Evolutionary conservation across 2,888 invertebrate genomes (phyloP).

Genomic region (Muschampia plurimacula): DNA sequence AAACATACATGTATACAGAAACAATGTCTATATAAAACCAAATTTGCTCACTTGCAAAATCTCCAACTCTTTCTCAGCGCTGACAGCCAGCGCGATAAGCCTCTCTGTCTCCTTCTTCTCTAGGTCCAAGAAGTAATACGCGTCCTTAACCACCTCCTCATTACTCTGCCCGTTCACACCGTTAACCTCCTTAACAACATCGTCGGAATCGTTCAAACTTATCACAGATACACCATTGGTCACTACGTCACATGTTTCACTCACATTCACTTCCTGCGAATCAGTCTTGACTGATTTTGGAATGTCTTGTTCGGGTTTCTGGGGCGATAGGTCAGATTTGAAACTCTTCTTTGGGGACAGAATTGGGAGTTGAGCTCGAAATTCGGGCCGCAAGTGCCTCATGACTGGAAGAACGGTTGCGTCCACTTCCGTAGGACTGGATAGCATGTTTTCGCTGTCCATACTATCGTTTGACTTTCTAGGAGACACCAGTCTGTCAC

Average conservation of each 20-base stretch:
- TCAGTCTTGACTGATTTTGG: slow-evolving; percentile 65
- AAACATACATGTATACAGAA: too few relatives aligned
- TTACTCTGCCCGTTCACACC: slow-evolving; percentile 54
- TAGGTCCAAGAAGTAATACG: slow-evolving; percentile 91
- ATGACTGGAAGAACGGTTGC: slow-evolving; percentile 89
- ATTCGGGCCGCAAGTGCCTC: slow-evolving; percentile 93
- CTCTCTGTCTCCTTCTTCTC: slow-evolving; percentile 90
- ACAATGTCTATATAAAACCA: not conserved
- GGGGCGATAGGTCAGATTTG: slow-evolving; percentile 68
- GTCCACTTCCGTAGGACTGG: slow-evolving; percentile 68
- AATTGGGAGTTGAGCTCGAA: slow-evolving; percentile 92
- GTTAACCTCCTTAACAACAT: slow-evolving; percentile 50
- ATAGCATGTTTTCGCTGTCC: slow-evolving; percentile 58
- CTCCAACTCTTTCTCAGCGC: slow-evolving; percentile 89
- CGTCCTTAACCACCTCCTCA: slow-evolving; percentile 87
- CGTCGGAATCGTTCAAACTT: slow-evolving; percentile 63
- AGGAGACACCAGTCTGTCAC: slow-evolving; percentile 63
- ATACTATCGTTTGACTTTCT: slow-evolving; percentile 60
- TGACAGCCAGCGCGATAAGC: slow-evolving; percentile 88
- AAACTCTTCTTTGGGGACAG: slow-evolving; percentile 85
- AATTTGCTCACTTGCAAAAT: slow-evolving; percentile 70
- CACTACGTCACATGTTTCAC: slow-evolving; percentile 50
- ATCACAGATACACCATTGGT: slow-evolving; percentile 76
- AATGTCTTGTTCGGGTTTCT: slow-evolving; percentile 72
- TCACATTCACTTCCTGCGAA: slow-evolving; percentile 40